Evolutionary conservation across 2,113 vertebrate species (phyloP).

Genomic region (Malurus elegans): DNA sequence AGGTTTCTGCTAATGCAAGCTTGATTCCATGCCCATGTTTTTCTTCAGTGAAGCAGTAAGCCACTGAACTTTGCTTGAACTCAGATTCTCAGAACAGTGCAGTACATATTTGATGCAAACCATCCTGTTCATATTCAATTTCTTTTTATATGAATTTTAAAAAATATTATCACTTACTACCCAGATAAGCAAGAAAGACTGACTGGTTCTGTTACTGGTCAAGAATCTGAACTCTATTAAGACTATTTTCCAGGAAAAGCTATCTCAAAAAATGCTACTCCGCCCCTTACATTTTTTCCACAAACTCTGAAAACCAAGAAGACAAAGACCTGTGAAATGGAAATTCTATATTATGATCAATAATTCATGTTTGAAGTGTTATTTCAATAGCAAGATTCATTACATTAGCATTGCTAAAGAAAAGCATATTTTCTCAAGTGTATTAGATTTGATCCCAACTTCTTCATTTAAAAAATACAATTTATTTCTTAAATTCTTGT

Average conservation of each 20-base stretch:
- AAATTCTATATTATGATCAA: background rate
- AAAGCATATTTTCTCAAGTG: background rate
- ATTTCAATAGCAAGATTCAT: background rate
- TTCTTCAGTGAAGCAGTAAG: conserved; percentile 20
- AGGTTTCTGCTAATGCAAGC: conserved; percentile 30
- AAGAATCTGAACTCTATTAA: conserved; percentile 31
- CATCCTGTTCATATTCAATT: conserved; percentile 53
- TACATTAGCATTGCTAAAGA: background rate
- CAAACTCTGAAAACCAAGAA: background rate
- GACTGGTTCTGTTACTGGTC: background rate
- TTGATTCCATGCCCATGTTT: conserved; percentile 10
- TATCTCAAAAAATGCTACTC: background rate
- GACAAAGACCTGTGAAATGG: background rate
- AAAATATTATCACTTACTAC: conserved; percentile 55
- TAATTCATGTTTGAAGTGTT: background rate
- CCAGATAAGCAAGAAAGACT: conserved; percentile 7
- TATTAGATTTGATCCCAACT: background rate
- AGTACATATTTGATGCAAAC: conserved; percentile 47
- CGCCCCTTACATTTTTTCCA: background rate
- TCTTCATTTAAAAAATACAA: background rate
- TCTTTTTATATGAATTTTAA: conserved; percentile 44
- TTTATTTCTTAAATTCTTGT: background rate
- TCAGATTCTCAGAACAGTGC: background rate
- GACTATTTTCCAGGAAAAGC: background rate
- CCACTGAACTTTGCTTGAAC: conserved; percentile 72